A percentile compares a stretch with the other conserved stretches of the same genome.
Evolutionary conservation across 2,797 vertebrate species (phyloP).

Genomic region (Phoeniculus purpureus): DNA sequence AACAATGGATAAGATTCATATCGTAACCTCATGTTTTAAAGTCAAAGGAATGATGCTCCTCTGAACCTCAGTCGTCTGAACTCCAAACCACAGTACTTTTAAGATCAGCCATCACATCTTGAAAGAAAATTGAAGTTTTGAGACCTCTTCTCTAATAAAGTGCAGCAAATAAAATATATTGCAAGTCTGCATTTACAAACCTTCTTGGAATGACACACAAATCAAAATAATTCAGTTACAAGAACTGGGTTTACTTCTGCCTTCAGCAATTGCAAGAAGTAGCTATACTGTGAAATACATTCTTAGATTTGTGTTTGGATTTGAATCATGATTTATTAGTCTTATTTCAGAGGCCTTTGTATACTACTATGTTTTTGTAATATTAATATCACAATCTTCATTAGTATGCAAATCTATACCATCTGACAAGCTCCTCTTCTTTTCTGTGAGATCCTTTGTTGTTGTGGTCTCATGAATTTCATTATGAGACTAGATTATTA

Average conservation of each 20-base stretch:
- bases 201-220: not conserved
- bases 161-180: not conserved
- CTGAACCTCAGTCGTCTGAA: not conserved
- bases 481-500: constrained; percentile 65
- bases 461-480: constrained; percentile 66
- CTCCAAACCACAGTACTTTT: not conserved
- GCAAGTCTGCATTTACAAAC: constrained; percentile 16
- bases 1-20: not conserved
- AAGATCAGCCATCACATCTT: not conserved
- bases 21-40: not conserved
- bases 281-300: constrained; percentile 5
- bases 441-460: constrained; percentile 24
- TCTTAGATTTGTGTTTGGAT: not conserved
- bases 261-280: not conserved
- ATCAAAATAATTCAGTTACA: constrained; percentile 50
- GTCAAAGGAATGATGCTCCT: not conserved
- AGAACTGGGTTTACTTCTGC: not conserved
- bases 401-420: constrained; percentile 58
- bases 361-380: constrained; percentile 8
- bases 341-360: constrained; percentile 3
- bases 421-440: constrained; percentile 29
- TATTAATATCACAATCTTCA: constrained; percentile 59
- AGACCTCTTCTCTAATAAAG: not conserved
- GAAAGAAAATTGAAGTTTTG: not conserved
- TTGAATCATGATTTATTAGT: not conserved